These are phyloP conservation scores for Anthopleura sola DNA, from an alignment of 64 coral and sea anemone genomes.

Conservation along the genomic window DNA sequence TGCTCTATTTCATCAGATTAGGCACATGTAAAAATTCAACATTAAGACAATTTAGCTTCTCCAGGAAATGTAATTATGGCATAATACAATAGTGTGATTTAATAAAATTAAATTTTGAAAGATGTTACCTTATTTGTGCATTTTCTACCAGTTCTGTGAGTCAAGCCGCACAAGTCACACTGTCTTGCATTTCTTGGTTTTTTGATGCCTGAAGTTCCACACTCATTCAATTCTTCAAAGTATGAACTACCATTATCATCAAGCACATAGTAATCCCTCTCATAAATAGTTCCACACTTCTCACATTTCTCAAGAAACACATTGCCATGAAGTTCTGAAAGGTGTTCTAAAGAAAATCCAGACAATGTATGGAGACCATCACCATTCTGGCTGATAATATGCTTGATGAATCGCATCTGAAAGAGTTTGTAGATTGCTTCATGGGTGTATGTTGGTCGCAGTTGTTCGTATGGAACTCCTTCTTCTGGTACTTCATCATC, in stretches of 20 bases:
- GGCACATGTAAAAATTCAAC: too few species aligned
- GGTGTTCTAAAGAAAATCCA: conserved; percentile 6
- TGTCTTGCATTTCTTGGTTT: conserved; percentile 40
- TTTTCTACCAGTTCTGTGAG: conserved; percentile 37
- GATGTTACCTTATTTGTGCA: conserved; percentile 28
- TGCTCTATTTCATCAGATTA: too few species aligned
- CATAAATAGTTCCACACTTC: conserved; percentile 20
- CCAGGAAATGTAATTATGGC: too few species aligned
- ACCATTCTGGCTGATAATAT: conserved; percentile 35
- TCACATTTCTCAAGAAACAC: conserved; percentile 36
- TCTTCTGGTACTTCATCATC: not conserved
- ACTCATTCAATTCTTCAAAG: conserved; percentile 35
- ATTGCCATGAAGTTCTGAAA: conserved; percentile 44
- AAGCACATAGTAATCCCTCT: conserved; percentile 35
- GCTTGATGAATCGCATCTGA: conserved; percentile 20
- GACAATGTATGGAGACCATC: conserved; percentile 39
- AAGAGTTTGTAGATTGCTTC: conserved; percentile 26
- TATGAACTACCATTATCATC: conserved; percentile 38
- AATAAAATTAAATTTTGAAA: too few species aligned
- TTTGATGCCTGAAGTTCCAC: conserved; percentile 17
- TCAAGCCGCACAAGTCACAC: conserved; percentile 29
- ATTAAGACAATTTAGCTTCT: too few species aligned
- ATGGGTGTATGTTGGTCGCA: conserved; percentile 37
- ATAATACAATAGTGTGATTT: too few species aligned
- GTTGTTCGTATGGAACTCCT: conserved; percentile 39